phyloP scores from a whole-genome alignment of 2,113 vertebrate species.

The Ardeotis arabs region DNA sequence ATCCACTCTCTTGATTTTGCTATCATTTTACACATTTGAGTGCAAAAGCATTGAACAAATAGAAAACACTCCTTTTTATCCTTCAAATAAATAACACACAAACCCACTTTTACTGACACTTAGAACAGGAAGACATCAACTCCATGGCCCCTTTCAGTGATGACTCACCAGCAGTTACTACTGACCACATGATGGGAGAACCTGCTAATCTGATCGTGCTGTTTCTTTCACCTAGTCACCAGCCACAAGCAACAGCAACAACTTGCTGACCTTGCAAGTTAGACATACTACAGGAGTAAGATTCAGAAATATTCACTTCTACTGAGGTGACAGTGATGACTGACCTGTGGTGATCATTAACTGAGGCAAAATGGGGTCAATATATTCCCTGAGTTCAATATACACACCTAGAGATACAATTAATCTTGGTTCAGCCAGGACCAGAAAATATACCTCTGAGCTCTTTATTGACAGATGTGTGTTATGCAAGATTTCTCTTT shows the following conservation, averaged over 20 bases:
- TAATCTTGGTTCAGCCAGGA: background rate
- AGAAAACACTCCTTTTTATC: background rate
- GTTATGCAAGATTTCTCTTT: background rate
- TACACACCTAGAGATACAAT: background rate
- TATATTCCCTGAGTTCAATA: constrained; percentile 16
- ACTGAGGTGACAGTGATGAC: background rate
- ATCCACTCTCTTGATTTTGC: background rate
- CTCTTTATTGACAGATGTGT: background rate
- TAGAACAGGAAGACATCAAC: background rate
- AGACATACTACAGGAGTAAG: background rate
- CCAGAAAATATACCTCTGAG: background rate
- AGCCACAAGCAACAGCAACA: background rate
- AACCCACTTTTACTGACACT: background rate
- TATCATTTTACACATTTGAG: background rate
- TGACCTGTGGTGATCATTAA: constrained; percentile 8
- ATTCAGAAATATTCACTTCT: constrained; percentile 10
- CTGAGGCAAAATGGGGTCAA: constrained; percentile 22
- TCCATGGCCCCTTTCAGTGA: background rate
- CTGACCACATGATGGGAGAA: background rate
- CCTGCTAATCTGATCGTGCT: background rate
- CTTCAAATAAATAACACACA: background rate
- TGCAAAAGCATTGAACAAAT: background rate
- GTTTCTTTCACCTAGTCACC: background rate
- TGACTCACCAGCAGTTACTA: background rate
- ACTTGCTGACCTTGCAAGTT: constrained; percentile 6